Percentiles rank a stretch among this genome's conserved stretches.
These are phyloP conservation scores for Apostichopus parvimensis DNA, from an alignment of 35 echinoderm and acorn worm genomes.

Conservation along the genomic window DNA sequence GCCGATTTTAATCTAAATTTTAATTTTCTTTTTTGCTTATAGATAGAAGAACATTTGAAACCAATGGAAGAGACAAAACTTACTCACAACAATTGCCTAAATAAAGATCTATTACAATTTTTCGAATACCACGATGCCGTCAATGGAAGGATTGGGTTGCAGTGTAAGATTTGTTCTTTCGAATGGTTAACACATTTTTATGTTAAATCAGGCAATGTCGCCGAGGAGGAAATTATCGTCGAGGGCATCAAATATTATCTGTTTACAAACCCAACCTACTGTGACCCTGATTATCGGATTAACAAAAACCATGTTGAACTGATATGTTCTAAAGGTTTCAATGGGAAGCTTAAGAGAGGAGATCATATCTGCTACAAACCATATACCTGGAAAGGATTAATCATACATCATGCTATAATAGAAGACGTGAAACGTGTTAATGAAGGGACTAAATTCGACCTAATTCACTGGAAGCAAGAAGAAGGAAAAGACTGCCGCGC, in stretches of 20 bases:
- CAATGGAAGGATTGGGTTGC: neutral
- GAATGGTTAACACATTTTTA: neutral
- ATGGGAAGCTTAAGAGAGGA: neutral
- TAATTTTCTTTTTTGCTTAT: too few species aligned
- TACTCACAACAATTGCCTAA: too few species aligned
- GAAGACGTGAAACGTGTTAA: neutral
- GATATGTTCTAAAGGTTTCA: neutral
- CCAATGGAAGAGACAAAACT: neutral
- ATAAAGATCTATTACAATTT: too few species aligned
- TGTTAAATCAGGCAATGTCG: neutral
- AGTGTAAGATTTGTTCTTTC: neutral
- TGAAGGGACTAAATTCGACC: neutral
- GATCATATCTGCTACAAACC: conserved; percentile 12
- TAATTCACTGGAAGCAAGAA: conserved; percentile 1
- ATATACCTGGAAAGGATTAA: neutral
- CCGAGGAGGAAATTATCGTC: neutral
- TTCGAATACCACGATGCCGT: too few species aligned
- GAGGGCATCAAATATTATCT: neutral
- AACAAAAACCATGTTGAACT: neutral
- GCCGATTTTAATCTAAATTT: too few species aligned
- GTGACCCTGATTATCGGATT: neutral
- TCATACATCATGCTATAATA: conserved; percentile 9
- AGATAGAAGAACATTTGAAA: too few species aligned
- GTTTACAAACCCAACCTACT: neutral
- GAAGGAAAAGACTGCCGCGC: neutral